Base-by-base conservation (phyloP, 92 coral and sea anemone genomes). In the Pocillopora meandrina region DNA sequence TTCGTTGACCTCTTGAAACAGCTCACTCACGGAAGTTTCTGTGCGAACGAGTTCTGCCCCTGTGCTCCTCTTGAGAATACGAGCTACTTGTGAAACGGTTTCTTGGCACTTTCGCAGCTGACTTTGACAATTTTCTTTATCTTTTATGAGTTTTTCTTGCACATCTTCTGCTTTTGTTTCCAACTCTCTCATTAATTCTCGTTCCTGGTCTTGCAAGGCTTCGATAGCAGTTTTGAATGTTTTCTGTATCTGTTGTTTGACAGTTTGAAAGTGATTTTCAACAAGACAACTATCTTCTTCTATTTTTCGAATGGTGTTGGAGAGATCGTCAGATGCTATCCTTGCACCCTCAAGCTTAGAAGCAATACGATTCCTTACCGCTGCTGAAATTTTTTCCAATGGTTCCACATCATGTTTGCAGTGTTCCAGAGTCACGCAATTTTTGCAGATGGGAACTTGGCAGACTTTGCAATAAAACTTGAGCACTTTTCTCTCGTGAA, bases 391-490 rank as follows among this genome's bases (percentile, higher is more conserved):
- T 2, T 72, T 81, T 74, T 77, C 77, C 59, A 87, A 20, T 35
- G 75, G 68, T 2, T 80, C 82, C 63, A 87, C 77, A 42, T 66
- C 74, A 61, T 87, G 90, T 31, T 87, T 83, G 17, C 68, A 36
- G 47, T 87, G 90, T 14, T 84, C 81, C 5, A 77, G 74, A 11
- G 55, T 74, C 18, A 67, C 77, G 21, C 90, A 87, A 67, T 82
- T 74, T 55, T 79, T 86, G 59, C 86, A 87, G 5, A 74, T 86
- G 20, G 86, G 79, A n/a, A 81, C 65, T 15, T 81, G 26, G 42
- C 90, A 81, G 9, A 64, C 65, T 59, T 82, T 81, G 36, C 90
- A 87, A 72, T 65, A 87, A 74, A 81, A 81, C 76, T 87, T 87
- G 2, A 87, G 86, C 47, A 87, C 60, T 58, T 87, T 86, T 57